Evolutionary conservation across 2,113 vertebrate genomes (phyloP).

Genomic region (Mohoua ochrocephala): DNA sequence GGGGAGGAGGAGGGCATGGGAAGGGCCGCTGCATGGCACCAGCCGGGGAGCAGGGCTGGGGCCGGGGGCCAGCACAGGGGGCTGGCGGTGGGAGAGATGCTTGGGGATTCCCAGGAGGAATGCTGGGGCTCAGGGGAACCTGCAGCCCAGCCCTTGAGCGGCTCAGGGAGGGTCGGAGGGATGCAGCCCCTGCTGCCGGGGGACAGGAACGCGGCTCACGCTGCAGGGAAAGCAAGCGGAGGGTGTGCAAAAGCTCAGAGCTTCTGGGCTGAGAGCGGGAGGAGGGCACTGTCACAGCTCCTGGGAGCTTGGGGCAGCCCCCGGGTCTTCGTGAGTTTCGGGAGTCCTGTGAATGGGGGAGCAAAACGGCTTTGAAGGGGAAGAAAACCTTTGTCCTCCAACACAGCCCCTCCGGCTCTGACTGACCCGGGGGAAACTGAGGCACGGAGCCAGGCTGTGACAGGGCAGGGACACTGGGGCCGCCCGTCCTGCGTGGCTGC

Average conservation of each 20-base stretch:
- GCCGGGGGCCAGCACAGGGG: neutral
- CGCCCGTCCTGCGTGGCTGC: fast-evolving
- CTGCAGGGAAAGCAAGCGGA: neutral
- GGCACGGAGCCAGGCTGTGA: neutral
- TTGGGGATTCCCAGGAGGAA: neutral
- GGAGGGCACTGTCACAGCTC: fast-evolving
- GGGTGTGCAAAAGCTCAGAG: neutral
- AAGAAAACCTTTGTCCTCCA: neutral
- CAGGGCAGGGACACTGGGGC: fast-evolving
- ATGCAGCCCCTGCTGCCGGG: neutral
- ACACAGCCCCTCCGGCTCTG: neutral
- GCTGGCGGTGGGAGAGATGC: neutral
- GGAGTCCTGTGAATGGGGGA: neutral
- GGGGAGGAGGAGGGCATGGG: neutral
- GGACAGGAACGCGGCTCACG: fast-evolving
- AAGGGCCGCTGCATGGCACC: neutral
- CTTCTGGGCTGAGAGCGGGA: neutral
- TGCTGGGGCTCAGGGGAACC: neutral
- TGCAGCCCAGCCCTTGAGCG: neutral
- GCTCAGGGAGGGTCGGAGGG: neutral
- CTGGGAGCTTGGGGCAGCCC: neutral
- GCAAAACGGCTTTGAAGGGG: neutral
- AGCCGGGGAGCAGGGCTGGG: fast-evolving
- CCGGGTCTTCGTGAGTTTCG: fast-evolving
- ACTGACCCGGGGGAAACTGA: neutral